Evolutionary conservation across 1,140 invertebrate genomes (phyloP).

Genomic region (Bombus turneri): DNA sequence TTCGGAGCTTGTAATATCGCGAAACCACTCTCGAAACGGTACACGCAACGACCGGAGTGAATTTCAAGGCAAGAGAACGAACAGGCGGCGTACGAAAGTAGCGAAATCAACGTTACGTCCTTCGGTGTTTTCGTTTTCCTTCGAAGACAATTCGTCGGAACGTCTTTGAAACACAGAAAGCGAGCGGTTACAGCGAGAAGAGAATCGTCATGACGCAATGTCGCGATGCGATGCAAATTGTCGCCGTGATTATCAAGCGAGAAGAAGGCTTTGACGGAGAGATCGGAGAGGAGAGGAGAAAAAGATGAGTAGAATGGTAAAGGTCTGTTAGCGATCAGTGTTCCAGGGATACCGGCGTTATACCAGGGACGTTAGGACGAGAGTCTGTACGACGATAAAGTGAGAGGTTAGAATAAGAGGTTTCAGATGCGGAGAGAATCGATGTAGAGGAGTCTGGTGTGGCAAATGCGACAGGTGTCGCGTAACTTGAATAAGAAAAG

Average conservation of each 20-base stretch:
- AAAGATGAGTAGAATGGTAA: background rate
- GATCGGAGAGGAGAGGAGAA: too few species aligned
- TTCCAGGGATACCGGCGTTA: background rate
- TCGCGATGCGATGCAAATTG: too few species aligned
- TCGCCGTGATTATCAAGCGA: background rate
- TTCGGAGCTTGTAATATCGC: slow-evolving; percentile 35
- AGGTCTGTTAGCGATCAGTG: background rate
- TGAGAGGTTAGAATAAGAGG: background rate
- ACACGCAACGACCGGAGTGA: background rate
- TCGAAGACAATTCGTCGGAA: background rate
- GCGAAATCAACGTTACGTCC: too few species aligned
- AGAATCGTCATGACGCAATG: background rate
- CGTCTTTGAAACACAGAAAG: background rate
- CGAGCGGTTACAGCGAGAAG: background rate
- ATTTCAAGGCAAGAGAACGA: background rate
- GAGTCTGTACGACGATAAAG: background rate
- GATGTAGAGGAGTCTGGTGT: background rate
- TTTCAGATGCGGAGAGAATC: background rate
- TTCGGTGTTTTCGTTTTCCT: background rate
- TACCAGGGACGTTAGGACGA: background rate
- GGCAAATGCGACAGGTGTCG: background rate
- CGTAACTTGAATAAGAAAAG: background rate
- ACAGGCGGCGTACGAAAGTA: background rate
- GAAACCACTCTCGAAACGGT: slow-evolving; percentile 1
- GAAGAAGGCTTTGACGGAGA: background rate